phyloP scores from a whole-genome alignment of 2,888 invertebrate species.

The Chironomus tentans region DNA sequence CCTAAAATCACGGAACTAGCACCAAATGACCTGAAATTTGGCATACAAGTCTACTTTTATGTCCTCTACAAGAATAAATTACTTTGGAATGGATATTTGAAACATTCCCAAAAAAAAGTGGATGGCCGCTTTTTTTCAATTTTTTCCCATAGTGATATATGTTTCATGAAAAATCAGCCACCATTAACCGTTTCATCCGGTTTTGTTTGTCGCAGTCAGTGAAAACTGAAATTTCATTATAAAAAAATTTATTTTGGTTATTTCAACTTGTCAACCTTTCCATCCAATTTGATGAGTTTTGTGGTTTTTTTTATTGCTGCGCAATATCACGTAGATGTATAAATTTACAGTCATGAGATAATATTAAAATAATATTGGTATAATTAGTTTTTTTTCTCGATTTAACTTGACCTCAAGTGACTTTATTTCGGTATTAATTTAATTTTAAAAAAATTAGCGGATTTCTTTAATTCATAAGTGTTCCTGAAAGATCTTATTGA shows the following conservation, averaged over 20 bases:
- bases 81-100: no score
- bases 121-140: no score
- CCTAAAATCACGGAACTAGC: no score
- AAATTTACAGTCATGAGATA: neutral
- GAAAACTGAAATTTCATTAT: neutral
- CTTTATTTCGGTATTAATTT: neutral
- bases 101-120: no score
- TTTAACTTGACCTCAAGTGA: neutral
- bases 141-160: no score
- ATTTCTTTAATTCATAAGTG: neutral
- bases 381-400: neutral
- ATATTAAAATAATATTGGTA: neutral
- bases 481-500: no score
- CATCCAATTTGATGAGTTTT: slow-evolving; percentile 4
- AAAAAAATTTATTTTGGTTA: neutral
- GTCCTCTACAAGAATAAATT: no score
- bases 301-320: neutral
- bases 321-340: slow-evolving; percentile 1
- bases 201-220: slow-evolving; percentile 18
- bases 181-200: slow-evolving; percentile 26
- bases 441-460: neutral
- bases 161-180: slow-evolving; percentile 16
- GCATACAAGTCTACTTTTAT: no score
- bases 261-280: slow-evolving; percentile 18
- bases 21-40: no score